Evolutionary conservation across 1,140 invertebrate genomes (phyloP).

Genomic region (Marisa cornuarietis): DNA sequence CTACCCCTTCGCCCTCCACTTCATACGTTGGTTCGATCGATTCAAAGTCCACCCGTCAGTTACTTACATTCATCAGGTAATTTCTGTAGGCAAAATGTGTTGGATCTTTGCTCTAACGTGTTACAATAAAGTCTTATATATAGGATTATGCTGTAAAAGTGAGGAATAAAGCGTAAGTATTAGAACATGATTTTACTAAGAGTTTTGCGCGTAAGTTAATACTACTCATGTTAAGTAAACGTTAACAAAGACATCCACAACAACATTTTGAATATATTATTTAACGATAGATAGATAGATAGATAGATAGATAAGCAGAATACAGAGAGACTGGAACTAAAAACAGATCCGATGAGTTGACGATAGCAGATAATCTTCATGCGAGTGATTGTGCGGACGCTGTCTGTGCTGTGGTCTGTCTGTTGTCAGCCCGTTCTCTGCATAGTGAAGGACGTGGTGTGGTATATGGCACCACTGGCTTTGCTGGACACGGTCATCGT

Average conservation of each 20-base stretch:
- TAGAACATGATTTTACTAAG: no score
- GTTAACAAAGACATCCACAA: no score
- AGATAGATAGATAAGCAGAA: background rate
- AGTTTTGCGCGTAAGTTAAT: no score
- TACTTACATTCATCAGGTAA: conserved; percentile 32
- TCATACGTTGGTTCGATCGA: conserved; percentile 35
- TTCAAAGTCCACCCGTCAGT: conserved; percentile 50
- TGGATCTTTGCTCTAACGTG: background rate
- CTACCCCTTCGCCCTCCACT: conserved; percentile 45
- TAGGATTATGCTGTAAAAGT: no score
- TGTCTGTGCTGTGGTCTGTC: background rate
- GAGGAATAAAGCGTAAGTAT: no score
- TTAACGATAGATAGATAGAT: background rate
- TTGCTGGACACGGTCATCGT: conserved; percentile 53
- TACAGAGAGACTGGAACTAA: background rate
- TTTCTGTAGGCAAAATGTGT: background rate
- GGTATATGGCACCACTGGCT: conserved; percentile 49
- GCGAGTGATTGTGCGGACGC: background rate
- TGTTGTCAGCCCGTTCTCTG: conserved; percentile 22
- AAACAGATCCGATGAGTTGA: no score
- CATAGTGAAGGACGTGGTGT: conserved; percentile 34
- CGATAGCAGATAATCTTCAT: background rate
- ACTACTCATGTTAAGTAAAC: background rate
- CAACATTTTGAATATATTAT: background rate
- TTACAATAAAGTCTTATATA: background rate